Evolutionary conservation across 2,888 invertebrate genomes (phyloP).

Genomic region (Ectropis crepuscularia): DNA sequence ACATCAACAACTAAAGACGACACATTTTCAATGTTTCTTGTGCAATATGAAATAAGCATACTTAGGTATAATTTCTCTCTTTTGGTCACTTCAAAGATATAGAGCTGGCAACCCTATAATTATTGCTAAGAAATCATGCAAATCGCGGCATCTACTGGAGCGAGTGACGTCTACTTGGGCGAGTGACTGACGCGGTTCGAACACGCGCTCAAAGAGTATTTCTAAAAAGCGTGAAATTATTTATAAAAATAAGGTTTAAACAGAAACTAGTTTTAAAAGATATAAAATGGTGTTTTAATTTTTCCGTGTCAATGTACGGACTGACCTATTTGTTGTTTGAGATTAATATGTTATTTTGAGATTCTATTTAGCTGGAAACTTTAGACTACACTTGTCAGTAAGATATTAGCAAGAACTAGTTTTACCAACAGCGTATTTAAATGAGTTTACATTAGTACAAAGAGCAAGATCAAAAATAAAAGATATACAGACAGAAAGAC

Average conservation of each 20-base stretch:
- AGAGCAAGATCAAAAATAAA: no score
- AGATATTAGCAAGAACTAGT: not conserved
- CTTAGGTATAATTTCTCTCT: not conserved
- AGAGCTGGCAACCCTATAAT: conserved; percentile 14
- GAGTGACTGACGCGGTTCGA: conserved; percentile 26
- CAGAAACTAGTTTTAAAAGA: conserved; percentile 16
- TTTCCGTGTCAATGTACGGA: conserved; percentile 20
- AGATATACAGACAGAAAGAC: no score
- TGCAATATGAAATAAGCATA: no score
- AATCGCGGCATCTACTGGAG: conserved; percentile 56
- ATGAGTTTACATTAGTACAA: no score
- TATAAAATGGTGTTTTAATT: conserved; percentile 3
- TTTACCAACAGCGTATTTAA: no score
- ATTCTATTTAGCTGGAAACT: conserved; percentile 10
- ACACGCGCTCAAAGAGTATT: conserved; percentile 22
- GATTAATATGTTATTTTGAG: conserved; percentile 9
- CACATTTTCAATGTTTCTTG: no score
- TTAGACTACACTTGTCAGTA: conserved; percentile 4
- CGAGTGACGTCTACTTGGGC: conserved; percentile 34
- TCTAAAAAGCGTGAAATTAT: conserved; percentile 22
- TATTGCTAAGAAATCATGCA: conserved; percentile 56
- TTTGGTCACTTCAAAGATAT: not conserved
- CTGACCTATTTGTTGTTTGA: conserved; percentile 23
- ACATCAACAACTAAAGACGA: no score
- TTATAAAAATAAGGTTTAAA: conserved; percentile 7